These are phyloP conservation scores for Siderastrea siderea DNA, from an alignment of 92 coral and sea anemone species.

Conservation along the genomic window DNA sequence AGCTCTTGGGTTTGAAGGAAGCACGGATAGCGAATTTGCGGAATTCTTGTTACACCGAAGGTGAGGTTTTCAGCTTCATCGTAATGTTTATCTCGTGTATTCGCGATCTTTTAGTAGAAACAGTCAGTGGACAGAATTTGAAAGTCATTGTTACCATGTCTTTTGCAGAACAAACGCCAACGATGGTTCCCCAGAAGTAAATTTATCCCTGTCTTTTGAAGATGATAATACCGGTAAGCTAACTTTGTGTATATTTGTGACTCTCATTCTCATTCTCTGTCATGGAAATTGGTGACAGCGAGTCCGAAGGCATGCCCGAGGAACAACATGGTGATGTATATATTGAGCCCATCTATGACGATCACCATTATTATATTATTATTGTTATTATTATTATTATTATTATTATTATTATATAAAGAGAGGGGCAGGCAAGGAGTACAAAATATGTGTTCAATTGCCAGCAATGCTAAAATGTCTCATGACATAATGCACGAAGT, in stretches of 20 bases:
- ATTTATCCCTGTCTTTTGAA: conserved; percentile 11
- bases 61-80: neutral
- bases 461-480: too few relatives aligned
- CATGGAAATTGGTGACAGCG: neutral
- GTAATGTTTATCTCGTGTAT: neutral
- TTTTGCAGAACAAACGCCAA: neutral
- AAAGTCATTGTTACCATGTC: neutral
- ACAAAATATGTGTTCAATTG: too few relatives aligned
- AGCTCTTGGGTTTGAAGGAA: too few relatives aligned
- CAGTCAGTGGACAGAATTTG: neutral
- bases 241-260: neutral
- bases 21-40: too few relatives aligned
- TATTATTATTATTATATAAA: too few relatives aligned
- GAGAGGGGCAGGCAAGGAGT: too few relatives aligned
- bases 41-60: too few relatives aligned
- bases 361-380: too few relatives aligned
- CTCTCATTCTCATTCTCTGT: neutral
- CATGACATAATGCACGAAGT: too few relatives aligned
- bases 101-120: neutral
- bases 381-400: too few relatives aligned
- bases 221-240: conserved; percentile 5
- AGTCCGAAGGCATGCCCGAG: neutral
- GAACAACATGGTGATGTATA: neutral
- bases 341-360: neutral
- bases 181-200: neutral